These are phyloP conservation scores for Cheirogaleus major DNA, from an alignment of 2,797 vertebrate genomes.

Conservation along the genomic window DNA sequence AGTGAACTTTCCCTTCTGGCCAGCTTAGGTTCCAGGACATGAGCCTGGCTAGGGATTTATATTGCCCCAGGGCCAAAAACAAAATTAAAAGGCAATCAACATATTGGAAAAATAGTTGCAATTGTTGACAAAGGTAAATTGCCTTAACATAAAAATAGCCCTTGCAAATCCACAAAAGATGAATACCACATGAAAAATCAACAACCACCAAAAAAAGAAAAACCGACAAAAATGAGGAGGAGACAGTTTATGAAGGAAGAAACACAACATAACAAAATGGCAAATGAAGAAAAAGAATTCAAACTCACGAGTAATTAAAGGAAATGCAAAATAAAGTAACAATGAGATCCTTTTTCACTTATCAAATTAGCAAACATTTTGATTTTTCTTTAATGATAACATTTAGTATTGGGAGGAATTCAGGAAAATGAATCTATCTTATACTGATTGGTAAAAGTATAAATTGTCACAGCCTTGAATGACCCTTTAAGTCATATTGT, in stretches of 20 bases:
- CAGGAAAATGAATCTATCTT: not conserved
- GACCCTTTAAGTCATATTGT: not conserved
- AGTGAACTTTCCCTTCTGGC: not conserved
- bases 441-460: not conserved
- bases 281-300: not conserved
- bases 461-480: not conserved
- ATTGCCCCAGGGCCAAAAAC: not conserved
- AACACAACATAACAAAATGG: not conserved
- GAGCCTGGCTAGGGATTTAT: not conserved
- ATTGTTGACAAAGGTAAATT: not conserved
- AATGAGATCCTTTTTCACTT: not conserved
- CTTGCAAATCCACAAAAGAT: not conserved
- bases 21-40: not conserved
- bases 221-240: not conserved
- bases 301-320: not conserved
- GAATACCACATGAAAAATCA: not conserved
- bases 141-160: constrained; percentile 20
- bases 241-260: not conserved
- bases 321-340: constrained; percentile 1
- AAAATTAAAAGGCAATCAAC: constrained; percentile 15
- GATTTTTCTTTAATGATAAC: not conserved
- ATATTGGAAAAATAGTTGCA: not conserved
- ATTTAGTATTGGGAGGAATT: not conserved
- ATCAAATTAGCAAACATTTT: not conserved
- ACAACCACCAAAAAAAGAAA: not conserved